Percentiles rank a stretch among this genome's conserved stretches.
phyloP scores from a whole-genome alignment of 2,113 vertebrate species.

The Hippocampus mohnikei region DNA sequence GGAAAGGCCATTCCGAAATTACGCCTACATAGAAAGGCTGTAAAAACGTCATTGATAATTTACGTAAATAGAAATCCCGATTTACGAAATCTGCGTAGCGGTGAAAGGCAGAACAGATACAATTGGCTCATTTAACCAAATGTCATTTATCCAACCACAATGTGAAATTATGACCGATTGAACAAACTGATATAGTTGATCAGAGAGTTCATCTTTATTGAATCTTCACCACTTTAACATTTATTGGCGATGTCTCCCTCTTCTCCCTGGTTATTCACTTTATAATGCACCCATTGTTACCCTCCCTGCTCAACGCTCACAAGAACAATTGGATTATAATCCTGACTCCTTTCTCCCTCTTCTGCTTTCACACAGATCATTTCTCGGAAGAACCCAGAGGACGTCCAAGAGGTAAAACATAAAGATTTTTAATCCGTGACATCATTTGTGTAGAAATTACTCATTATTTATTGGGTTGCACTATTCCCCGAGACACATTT shows the following conservation, averaged over 20 bases:
- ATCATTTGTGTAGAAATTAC: background rate
- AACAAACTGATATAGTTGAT: background rate
- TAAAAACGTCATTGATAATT: background rate
- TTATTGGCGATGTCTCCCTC: conserved; percentile 57
- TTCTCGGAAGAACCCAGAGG: conserved; percentile 92
- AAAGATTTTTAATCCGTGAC: background rate
- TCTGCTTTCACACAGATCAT: conserved; percentile 81
- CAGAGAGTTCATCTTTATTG: too few relatives aligned
- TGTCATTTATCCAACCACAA: background rate
- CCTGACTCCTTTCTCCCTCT: conserved; percentile 27
- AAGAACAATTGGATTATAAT: background rate
- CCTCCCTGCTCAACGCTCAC: conserved; percentile 4
- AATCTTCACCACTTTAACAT: background rate
- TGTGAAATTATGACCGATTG: background rate
- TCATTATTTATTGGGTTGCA: background rate
- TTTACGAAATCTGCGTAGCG: background rate
- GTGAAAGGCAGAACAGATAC: background rate
- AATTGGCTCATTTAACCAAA: background rate
- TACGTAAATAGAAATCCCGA: background rate
- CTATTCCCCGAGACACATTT: too few relatives aligned
- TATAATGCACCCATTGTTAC: conserved; percentile 57
- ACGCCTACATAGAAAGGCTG: background rate
- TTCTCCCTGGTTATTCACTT: conserved; percentile 24
- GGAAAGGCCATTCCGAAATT: background rate
- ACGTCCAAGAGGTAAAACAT: conserved; percentile 92